Evolutionary conservation across 2,797 vertebrate genomes (phyloP).

Genomic region (Cynodonichthys magdalenae): DNA sequence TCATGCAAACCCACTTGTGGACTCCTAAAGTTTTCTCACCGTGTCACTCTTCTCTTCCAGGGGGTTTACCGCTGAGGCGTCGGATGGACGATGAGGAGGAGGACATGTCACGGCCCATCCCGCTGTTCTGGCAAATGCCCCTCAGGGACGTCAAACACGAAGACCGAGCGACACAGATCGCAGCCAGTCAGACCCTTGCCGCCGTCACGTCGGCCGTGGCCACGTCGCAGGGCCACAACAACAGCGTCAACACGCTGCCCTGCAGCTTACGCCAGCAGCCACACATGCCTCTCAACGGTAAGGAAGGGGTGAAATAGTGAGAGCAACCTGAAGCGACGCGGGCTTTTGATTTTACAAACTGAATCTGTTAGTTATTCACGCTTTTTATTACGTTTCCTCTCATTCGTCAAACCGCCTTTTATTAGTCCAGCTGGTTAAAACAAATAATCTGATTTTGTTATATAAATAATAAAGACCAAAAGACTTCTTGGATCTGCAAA

Average conservation of each 20-base stretch:
- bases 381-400: slow-evolving; percentile 10
- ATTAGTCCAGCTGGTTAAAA: slow-evolving; percentile 13
- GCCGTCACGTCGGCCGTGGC: slow-evolving; percentile 48
- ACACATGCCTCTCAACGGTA: slow-evolving; percentile 71
- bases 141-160: slow-evolving; percentile 75
- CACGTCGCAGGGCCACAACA: slow-evolving; percentile 58
- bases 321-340: not conserved
- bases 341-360: not conserved
- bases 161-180: slow-evolving; percentile 64
- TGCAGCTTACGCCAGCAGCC: slow-evolving; percentile 63
- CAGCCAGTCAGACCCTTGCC: slow-evolving; percentile 53
- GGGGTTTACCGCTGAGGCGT: slow-evolving; percentile 80
- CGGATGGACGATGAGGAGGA: slow-evolving; percentile 88
- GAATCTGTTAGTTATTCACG: too few relatives aligned
- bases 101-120: slow-evolving; percentile 80
- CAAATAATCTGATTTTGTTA: slow-evolving; percentile 13
- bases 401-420: not conserved
- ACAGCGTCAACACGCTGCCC: slow-evolving; percentile 62
- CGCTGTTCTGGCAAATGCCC: slow-evolving; percentile 70
- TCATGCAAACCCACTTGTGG: not conserved
- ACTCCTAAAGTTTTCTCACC: slow-evolving; percentile 34
- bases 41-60: slow-evolving; percentile 45
- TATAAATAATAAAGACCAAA: not conserved
- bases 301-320: slow-evolving; percentile 27
- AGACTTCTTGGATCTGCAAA: slow-evolving; percentile 3